phyloP scores from a whole-genome alignment of 2,888 invertebrate species.

The Netelia fuscicornis region DNA sequence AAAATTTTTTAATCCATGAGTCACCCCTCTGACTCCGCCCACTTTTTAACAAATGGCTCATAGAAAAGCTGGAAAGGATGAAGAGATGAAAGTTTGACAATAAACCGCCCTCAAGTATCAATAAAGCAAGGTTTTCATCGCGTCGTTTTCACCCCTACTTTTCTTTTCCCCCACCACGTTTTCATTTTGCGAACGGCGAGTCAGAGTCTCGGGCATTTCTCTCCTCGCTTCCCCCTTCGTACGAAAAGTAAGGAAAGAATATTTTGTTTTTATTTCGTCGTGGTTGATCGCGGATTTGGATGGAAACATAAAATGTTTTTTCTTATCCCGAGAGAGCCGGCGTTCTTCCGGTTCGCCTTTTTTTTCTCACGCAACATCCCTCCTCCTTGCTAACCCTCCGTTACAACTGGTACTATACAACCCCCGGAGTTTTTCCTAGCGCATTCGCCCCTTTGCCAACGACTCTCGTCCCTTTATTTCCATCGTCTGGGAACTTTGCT shows the following conservation, averaged over 20 bases:
- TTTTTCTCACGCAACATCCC: conserved; percentile 8
- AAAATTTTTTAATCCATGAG: background rate
- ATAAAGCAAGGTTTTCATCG: conserved; percentile 27
- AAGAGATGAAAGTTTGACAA: conserved; percentile 44
- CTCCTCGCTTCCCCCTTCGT: conserved; percentile 11
- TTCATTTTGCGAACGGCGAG: conserved; percentile 21
- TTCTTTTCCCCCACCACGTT: conserved; percentile 17
- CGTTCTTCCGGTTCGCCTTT: conserved; percentile 27
- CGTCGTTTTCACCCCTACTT: conserved; percentile 3
- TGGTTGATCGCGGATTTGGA: conserved; percentile 38
- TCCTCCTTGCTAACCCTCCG: background rate
- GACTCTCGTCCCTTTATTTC: conserved; percentile 58
- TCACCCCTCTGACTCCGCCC: background rate
- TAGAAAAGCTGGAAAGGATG: background rate
- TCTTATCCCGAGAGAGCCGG: conserved; percentile 8
- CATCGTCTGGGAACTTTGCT: conserved; percentile 70
- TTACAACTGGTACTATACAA: conserved; percentile 14
- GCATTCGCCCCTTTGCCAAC: background rate
- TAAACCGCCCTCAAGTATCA: conserved; percentile 39
- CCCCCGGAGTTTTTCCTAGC: background rate
- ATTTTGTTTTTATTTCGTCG: conserved; percentile 41
- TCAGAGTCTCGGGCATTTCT: conserved; percentile 30
- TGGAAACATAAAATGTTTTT: conserved; percentile 19
- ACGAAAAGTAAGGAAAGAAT: conserved; percentile 34
- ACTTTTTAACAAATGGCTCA: conserved; percentile 12